Base-by-base conservation (phyloP, 2,888 invertebrate species). In the Heliconius erato region DNA sequence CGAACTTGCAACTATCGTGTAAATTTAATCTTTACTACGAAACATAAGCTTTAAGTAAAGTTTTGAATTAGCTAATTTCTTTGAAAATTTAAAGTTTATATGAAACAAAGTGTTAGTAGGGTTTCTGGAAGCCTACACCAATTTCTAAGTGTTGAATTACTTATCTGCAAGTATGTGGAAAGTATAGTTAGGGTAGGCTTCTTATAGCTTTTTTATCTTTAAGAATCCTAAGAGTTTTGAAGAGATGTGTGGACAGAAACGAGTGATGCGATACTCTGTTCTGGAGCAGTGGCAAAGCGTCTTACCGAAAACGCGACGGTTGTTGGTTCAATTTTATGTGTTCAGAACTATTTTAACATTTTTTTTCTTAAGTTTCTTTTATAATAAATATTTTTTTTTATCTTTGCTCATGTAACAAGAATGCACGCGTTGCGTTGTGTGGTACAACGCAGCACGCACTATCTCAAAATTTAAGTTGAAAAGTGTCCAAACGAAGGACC, bases 111-210 rank as follows among this genome's bases (percentile, higher is more conserved):
- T n/a, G 71, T 7, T n/a, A 14, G n/a, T 76, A 76, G 9, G 74
- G 74, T 59, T 76, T 76, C 74, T 32, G 74, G 32, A 76, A 76
- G 59, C 14, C 35, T 35, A 9, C 23, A 76, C 32, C 12, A 28
- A 28, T 74, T 11, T 9, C 19, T 3, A n/a, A n/a, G 74, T 76
- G 74, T 76, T 76, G 32, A 32, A 76, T 76, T 59, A 76, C 74
- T 14, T 44, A 72, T 44, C 26, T 16, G 16, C 19, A 44, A 26
- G 26, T 32, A 74, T 59, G 54, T 74, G 12, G 12, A 32, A 44
- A 40, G 26, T 26, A 72, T 16, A 26, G 26, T n/a, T 44, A 72
- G 12, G 14, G 26, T 26, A 12, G 65, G 63, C 63, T 65, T 65
- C 26, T 65, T 49, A 49, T 65, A 4, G n/a, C 11, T 65, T 12